A percentile compares a stretch with the other conserved stretches of the same genome.
Conservation (phyloP, 2,888 invertebrate genomes). For the Lathronympha strigana region DNA sequence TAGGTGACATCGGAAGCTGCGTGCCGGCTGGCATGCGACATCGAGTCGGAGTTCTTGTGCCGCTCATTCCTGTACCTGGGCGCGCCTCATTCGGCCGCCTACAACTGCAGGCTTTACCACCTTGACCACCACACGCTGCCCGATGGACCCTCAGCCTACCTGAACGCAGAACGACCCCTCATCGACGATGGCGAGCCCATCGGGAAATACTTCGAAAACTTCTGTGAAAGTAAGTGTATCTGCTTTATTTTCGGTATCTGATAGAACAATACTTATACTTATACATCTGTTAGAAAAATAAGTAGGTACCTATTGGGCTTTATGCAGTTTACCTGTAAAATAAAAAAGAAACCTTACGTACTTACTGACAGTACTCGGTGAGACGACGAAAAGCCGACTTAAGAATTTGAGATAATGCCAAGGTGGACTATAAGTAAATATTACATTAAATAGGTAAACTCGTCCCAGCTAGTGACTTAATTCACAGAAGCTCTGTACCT, state of each 20-base stretch:
- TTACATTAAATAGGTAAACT: too few species aligned
- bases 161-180: slow-evolving; percentile 94
- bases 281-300: too few species aligned
- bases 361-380: too few species aligned
- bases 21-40: slow-evolving; percentile 95
- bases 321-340: too few species aligned
- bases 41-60: slow-evolving; percentile 96
- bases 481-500: too few species aligned
- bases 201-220: slow-evolving; percentile 95
- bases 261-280: too few species aligned
- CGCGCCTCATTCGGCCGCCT: slow-evolving; percentile 91
- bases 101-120: slow-evolving; percentile 96
- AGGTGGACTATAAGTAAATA: too few species aligned
- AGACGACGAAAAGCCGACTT: too few species aligned
- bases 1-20: slow-evolving; percentile 93
- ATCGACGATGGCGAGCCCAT: slow-evolving; percentile 96
- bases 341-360: too few species aligned
- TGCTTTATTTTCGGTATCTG: neutral
- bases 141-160: slow-evolving; percentile 95
- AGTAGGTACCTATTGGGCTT: too few species aligned
- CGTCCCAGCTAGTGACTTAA: too few species aligned
- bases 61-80: slow-evolving; percentile 92
- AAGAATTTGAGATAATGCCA: too few species aligned
- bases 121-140: slow-evolving; percentile 96
- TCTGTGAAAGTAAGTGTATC: slow-evolving; percentile 91